Percentiles rank a stretch among this genome's conserved stretches.
These are phyloP conservation scores for Leptinotarsa undecemlineata DNA, from an alignment of 1,140 invertebrate species.

Conservation along the genomic window DNA sequence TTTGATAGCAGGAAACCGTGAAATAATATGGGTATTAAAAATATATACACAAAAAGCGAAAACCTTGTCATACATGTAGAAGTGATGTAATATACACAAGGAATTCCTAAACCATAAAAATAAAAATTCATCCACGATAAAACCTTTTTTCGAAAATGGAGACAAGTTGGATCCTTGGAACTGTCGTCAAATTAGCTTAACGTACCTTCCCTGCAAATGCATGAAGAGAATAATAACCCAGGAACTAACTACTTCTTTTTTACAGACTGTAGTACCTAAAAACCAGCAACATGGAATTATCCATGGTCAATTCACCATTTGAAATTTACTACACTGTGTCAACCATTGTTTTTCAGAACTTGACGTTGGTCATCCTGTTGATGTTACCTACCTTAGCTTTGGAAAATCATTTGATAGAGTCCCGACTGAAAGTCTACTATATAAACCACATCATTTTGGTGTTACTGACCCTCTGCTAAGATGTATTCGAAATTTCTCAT, in stretches of 20 bases:
- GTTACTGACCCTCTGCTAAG: not conserved
- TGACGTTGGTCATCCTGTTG: not conserved
- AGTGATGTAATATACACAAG: too few species aligned
- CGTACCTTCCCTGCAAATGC: too few species aligned
- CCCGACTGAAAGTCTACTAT: not conserved
- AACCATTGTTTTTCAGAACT: not conserved
- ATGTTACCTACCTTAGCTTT: not conserved
- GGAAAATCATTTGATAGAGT: not conserved
- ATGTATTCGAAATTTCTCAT: not conserved
- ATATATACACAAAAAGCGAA: too few species aligned
- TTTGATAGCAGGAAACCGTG: too few species aligned
- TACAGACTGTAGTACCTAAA: not conserved
- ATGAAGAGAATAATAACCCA: too few species aligned
- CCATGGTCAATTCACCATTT: not conserved
- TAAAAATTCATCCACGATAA: too few species aligned
- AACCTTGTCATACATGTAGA: too few species aligned
- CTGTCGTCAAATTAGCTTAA: too few species aligned
- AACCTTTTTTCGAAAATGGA: not conserved
- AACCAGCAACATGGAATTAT: not conserved
- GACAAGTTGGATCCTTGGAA: too few species aligned
- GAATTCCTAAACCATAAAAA: too few species aligned
- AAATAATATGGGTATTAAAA: too few species aligned
- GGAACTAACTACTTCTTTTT: too few species aligned
- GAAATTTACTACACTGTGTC: not conserved
- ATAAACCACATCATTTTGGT: not conserved